phyloP scores from a whole-genome alignment of 2,888 invertebrate species.

The Aporophyla nigra region DNA sequence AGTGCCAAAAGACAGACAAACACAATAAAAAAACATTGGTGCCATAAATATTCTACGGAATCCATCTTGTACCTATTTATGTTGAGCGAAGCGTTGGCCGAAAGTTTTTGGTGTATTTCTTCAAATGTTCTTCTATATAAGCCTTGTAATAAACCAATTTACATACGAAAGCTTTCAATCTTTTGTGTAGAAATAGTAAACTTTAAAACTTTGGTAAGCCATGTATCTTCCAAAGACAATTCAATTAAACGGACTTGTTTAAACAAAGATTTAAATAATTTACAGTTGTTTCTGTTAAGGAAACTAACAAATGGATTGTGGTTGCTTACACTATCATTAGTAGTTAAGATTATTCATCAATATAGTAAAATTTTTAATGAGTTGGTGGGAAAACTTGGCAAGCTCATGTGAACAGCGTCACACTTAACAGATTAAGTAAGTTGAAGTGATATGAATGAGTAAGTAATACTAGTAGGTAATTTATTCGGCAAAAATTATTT shows the following conservation, averaged over 20 bases:
- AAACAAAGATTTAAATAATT: conserved; percentile 14
- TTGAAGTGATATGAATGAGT: too few species aligned
- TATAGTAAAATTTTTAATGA: too few species aligned
- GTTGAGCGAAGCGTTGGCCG: too few species aligned
- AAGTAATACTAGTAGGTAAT: too few species aligned
- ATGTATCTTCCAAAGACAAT: conserved; percentile 20
- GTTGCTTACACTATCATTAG: conserved; percentile 19
- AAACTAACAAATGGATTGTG: conserved; percentile 17
- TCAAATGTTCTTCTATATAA: neutral
- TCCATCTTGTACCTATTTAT: neutral
- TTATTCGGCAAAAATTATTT: too few species aligned
- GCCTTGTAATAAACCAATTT: conserved; percentile 30
- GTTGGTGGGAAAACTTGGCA: too few species aligned
- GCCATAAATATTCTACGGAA: neutral
- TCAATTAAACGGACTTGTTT: conserved; percentile 8
- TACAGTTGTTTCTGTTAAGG: conserved; percentile 4
- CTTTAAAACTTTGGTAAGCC: neutral
- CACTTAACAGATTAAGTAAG: too few species aligned
- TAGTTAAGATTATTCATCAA: neutral
- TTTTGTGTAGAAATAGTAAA: neutral
- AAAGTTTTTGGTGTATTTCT: neutral
- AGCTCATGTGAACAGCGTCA: neutral
- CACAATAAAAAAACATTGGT: too few species aligned
- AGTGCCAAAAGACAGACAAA: neutral
- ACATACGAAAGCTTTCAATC: conserved; percentile 34